Evolutionary conservation across 1,140 invertebrate genomes (phyloP).

Genomic region (Drosophila littoralis): DNA sequence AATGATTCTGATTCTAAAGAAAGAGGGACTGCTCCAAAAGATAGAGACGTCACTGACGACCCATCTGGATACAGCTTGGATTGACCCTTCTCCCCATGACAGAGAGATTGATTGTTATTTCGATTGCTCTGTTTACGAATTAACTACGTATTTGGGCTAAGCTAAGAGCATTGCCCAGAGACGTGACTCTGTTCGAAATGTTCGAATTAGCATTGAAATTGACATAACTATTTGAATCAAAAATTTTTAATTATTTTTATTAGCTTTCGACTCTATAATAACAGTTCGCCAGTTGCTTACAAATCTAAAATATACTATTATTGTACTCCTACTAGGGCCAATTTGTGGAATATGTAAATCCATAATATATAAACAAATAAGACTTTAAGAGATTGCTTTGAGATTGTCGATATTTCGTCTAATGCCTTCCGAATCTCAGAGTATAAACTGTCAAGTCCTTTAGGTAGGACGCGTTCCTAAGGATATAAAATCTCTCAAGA

Average conservation of each 20-base stretch:
- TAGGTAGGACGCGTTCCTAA: too few species aligned
- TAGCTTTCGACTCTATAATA: conserved; percentile 3
- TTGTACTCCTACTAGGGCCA: too few species aligned
- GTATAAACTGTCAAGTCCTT: too few species aligned
- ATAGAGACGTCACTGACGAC: too few species aligned
- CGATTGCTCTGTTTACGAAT: background rate
- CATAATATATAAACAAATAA: too few species aligned
- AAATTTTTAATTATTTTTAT: conserved; percentile 38
- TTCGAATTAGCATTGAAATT: conserved; percentile 47
- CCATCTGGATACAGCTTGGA: background rate
- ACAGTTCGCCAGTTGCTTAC: conserved; percentile 13
- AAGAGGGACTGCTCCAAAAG: background rate
- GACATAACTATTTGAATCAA: conserved; percentile 31
- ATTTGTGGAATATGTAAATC: too few species aligned
- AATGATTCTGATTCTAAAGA: background rate
- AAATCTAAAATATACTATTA: conserved; percentile 2
- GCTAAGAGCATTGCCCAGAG: conserved; percentile 26
- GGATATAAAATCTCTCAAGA: too few species aligned
- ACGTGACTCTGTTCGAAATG: conserved; percentile 40
- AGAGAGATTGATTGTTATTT: background rate
- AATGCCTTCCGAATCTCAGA: too few species aligned
- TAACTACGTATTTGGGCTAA: conserved; percentile 13
- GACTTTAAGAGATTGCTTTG: too few species aligned
- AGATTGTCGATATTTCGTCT: too few species aligned
- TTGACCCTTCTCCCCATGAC: too few species aligned